These are phyloP conservation scores for Spialia ferax DNA, from an alignment of 2,888 invertebrate species.

Conservation along the genomic window DNA sequence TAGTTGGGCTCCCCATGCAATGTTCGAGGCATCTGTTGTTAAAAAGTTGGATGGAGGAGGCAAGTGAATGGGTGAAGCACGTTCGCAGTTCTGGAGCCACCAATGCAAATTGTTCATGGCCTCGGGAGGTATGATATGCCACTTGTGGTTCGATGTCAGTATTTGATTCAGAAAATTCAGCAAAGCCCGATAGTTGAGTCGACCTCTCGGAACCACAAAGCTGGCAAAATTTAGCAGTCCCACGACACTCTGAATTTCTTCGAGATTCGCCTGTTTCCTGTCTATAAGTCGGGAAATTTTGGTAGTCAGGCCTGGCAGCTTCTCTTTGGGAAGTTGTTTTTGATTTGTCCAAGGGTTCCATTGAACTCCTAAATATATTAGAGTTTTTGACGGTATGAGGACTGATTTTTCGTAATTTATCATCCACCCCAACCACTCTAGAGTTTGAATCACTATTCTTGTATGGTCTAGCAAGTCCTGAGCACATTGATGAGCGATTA, in stretches of 20 bases:
- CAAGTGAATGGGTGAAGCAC: background rate
- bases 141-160: background rate
- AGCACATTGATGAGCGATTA: background rate
- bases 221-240: constrained; percentile 1
- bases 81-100: background rate
- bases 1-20: constrained; percentile 12
- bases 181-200: background rate
- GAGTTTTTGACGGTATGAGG: background rate
- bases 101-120: background rate
- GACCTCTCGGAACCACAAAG: background rate
- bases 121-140: background rate
- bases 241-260: background rate
- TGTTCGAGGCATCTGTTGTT: constrained; percentile 8
- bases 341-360: constrained; percentile 6
- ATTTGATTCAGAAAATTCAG: background rate
- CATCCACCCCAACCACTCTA: background rate
- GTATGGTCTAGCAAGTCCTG: background rate
- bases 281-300: background rate
- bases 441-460: background rate
- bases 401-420: background rate
- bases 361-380: constrained; percentile 2
- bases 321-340: background rate
- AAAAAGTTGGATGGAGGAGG: background rate
- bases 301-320: background rate
- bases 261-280: background rate